Conservation (phyloP, 1,140 invertebrate genomes). For the Matsumurasca onukii region DNA sequence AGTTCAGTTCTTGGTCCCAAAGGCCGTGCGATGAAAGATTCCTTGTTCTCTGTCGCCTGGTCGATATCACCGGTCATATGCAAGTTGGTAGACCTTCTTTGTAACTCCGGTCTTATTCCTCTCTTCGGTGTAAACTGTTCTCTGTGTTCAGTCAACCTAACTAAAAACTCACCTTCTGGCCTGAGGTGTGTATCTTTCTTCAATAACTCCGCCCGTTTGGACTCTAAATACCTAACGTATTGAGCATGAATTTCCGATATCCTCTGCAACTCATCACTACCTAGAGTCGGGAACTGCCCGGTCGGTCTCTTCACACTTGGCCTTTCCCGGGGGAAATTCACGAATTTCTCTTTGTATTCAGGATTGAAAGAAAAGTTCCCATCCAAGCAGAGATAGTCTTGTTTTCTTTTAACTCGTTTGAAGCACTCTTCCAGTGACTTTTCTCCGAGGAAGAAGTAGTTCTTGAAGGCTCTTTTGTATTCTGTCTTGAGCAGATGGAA, state of each 20-base stretch:
- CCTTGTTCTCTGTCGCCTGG: constrained; percentile 30
- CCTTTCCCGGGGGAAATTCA: constrained; percentile 31
- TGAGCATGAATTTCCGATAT: constrained; percentile 27
- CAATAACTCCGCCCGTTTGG: constrained; percentile 2
- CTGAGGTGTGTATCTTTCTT: constrained; percentile 22
- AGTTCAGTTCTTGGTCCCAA: not conserved
- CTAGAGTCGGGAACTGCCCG: constrained; percentile 9
- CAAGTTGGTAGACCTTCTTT: constrained; percentile 36
- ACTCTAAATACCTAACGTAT: constrained; percentile 23
- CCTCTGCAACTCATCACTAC: constrained; percentile 5
- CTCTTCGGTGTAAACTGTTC: constrained; percentile 24
- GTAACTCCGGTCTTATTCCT: constrained; percentile 30
- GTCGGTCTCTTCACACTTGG: constrained; percentile 22
- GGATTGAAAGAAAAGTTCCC: constrained; percentile 32
- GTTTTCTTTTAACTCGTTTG: constrained; percentile 23
- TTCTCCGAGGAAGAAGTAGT: constrained; percentile 29
- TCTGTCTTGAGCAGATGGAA: constrained; percentile 37
- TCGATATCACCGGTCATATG: constrained; percentile 38
- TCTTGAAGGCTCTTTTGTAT: constrained; percentile 33
- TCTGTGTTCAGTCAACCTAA: constrained; percentile 28
- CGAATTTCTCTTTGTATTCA: constrained; percentile 37
- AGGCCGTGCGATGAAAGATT: constrained; percentile 34
- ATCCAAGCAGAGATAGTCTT: constrained; percentile 30
- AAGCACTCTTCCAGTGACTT: constrained; percentile 8
- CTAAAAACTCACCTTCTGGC: constrained; percentile 35